Base-by-base conservation (phyloP, 2,797 vertebrate genomes). In the Paratrypauchen microcephalus region DNA sequence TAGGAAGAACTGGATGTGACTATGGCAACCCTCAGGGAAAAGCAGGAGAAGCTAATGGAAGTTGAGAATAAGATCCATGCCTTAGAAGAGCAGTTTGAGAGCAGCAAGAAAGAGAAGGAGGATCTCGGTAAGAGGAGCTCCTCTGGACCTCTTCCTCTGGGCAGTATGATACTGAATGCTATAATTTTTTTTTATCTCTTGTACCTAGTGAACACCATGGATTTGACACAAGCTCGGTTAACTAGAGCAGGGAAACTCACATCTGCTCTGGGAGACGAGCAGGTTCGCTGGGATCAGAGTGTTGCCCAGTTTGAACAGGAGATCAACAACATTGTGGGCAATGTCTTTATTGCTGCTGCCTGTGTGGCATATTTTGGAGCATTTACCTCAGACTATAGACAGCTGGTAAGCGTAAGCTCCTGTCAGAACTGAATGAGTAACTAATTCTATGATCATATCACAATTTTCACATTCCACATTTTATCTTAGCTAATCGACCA, bases 361-460 rank as follows among this genome's bases (percentile, higher is more conserved):
- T 96, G 94, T 19, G 93, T 97, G 68, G 94, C 94, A 12, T 96
- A 95, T 69, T 95, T 93, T 2, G 94, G 95, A 36, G 95, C 94
- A 1, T 97, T 97, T 82, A 96, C 95, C 2, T 92, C 92, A 18
- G 88, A 94, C 26, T 95, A 95, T 18, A 93, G 95, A 80, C 93
- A 95, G 32, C 36, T 91, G 89, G 86, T 87, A 70, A 47, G 86
- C 86, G 1, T 15, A 6, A 16, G 5, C 13, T 45, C 32, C n/a
- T 62, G 36, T 5, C 12, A 13, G 13, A 63, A 6, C 32, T 1
- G 3, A 28, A 3, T 72, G 1, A 62, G 36, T 2, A 54, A 61
- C 23, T 30, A 54, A 30, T 60, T 30, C 4, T n/a, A 63, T 66
- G 61, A 26, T 11, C 28, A 23, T 12, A 56, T 24, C 3, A 28